phyloP scores from a whole-genome alignment of 2,797 vertebrate species.

The Rhodeus uyekii region DNA sequence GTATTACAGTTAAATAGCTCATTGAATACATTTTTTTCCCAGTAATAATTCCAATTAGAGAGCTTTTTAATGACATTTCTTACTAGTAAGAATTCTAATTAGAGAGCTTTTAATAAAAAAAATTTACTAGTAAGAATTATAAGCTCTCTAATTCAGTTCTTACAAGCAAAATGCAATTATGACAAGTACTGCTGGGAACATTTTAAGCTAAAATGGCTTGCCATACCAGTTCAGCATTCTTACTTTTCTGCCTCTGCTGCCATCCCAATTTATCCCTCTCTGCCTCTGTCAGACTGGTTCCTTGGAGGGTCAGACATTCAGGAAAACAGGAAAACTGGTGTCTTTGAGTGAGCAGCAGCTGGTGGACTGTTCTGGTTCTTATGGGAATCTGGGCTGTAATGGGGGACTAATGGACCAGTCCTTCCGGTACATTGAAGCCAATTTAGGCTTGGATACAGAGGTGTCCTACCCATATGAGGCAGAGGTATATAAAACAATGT shows the following conservation, averaged over 20 bases:
- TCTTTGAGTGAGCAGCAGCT: slow-evolving; percentile 84
- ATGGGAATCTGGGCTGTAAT: slow-evolving; percentile 72
- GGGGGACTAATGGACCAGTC: slow-evolving; percentile 78
- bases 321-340: slow-evolving; percentile 76
- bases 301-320: slow-evolving; percentile 79
- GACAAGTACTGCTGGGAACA: neutral
- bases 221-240: neutral
- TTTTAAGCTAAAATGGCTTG: neutral
- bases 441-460: slow-evolving; percentile 78
- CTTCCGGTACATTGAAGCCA: slow-evolving; percentile 72
- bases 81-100: too few species aligned
- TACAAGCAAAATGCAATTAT: neutral
- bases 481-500: too few species aligned
- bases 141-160: neutral
- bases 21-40: rapidly evolving
- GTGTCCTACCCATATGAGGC: slow-evolving; percentile 79
- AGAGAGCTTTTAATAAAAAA: neutral
- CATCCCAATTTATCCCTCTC: neutral
- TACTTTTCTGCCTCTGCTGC: neutral
- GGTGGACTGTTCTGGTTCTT: slow-evolving; percentile 77
- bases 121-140: neutral
- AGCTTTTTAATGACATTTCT: too few species aligned
- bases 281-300: slow-evolving; percentile 73
- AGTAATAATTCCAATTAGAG: neutral
- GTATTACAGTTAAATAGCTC: too few species aligned